Evolutionary conservation across 2,797 vertebrate species (phyloP).

Genomic region (Prionace glauca): DNA sequence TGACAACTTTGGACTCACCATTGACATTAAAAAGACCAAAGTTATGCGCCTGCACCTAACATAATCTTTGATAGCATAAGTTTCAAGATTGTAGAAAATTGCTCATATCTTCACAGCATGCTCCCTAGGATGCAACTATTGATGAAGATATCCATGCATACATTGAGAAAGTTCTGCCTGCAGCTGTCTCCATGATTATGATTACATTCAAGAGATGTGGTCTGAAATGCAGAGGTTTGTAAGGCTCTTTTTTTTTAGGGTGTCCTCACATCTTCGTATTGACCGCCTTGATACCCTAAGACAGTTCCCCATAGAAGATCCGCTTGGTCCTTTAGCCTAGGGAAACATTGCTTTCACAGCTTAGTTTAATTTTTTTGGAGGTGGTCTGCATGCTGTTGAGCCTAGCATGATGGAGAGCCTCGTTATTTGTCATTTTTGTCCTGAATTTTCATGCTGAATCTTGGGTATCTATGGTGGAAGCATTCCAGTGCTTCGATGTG

Average conservation of each 20-base stretch:
- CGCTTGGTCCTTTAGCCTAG: background rate
- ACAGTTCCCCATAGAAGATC: background rate
- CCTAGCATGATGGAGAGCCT: background rate
- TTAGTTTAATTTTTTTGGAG: background rate
- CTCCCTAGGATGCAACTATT: too few relatives aligned
- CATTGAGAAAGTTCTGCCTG: too few relatives aligned
- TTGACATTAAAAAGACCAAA: too few relatives aligned
- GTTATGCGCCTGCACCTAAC: too few relatives aligned
- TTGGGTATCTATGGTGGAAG: background rate
- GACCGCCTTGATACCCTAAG: background rate
- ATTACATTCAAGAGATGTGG: background rate
- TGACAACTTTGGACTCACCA: too few relatives aligned
- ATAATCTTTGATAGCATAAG: too few relatives aligned
- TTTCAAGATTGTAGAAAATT: too few relatives aligned
- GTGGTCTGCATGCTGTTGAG: background rate
- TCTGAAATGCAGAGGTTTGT: background rate
- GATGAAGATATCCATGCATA: too few relatives aligned
- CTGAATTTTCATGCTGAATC: background rate
- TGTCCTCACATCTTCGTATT: background rate
- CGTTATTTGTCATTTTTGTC: background rate
- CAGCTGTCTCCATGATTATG: too few relatives aligned
- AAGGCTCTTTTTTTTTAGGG: background rate
- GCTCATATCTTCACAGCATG: too few relatives aligned
- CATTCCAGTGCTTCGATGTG: background rate
- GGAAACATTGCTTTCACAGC: too few relatives aligned